Evolutionary conservation across 2,888 invertebrate species (phyloP), one percentile per base, ranked within the genome.

Genomic region (Pseudococcus jackbeardsleyi): DNA sequence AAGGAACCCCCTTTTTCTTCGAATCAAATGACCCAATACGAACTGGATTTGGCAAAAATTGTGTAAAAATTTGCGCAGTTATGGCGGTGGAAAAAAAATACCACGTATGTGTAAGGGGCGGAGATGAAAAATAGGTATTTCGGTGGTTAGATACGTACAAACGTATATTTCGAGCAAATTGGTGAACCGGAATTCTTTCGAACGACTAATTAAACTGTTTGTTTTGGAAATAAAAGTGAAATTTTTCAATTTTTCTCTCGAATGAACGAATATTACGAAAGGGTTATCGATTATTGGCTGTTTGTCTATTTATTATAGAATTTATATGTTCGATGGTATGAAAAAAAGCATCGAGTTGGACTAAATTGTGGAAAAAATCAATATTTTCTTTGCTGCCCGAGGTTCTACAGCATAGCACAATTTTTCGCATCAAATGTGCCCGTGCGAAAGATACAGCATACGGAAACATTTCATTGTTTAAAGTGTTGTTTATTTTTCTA

Each of bases 171-270:
- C 8, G 22, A 33, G 72, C 12, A 22, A 72, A 17, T 42, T 42
- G 42, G 15, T 33, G 33, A 72, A 72, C 22, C 72, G 72, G 17
- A 72, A 33, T 72, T 72, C 72, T 72, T 72, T 72, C 26, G 26
- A 68, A 68, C 68, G 15, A 39, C 17, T 72, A 72, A 72, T 33
- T 33, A 72, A 72, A 72, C 19, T 17, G 72, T 72, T 72, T 72
- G 26, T 72, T 72, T 72, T 72, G 3, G 17, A 72, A 33, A 33
- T 72, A 26, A 72, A 72, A 26, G 64, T 22, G 22, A 33, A 72
- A 72, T 72, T 72, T 33, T 33, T 72, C 39, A 17, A 72, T 39
- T 72, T 72, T 64, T 12, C 33, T 33, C 72, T 72, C 33, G 68
- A 68, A 68, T 68, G 26, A 19, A 68, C 22, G 12, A 42, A 64